Evolutionary conservation across 2,113 vertebrate species (phyloP).

Genomic region (Coreoperca whiteheadi): DNA sequence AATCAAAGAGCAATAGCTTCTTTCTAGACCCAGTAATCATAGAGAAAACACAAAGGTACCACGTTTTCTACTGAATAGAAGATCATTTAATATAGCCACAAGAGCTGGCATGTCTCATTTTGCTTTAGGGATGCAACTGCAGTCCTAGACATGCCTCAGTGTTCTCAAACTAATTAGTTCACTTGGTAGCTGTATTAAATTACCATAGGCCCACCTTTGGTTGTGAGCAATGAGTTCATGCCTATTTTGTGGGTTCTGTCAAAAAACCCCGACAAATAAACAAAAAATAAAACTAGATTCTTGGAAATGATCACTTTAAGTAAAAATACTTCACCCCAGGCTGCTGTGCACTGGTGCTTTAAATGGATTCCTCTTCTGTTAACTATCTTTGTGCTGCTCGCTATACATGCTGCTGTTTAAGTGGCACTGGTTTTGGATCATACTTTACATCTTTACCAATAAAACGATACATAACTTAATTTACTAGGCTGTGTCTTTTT

Average conservation of each 20-base stretch:
- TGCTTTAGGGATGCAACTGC: neutral
- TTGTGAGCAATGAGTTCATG: neutral
- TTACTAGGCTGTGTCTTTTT: neutral
- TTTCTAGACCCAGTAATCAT: neutral
- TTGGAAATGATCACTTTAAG: neutral
- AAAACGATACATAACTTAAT: slow-evolving; percentile 1
- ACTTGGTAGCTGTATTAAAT: slow-evolving; percentile 4
- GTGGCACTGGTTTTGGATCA: slow-evolving; percentile 3
- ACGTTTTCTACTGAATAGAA: neutral
- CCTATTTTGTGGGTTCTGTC: slow-evolving; percentile 21
- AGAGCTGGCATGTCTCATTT: neutral
- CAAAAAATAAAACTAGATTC: neutral
- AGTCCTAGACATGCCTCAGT: neutral
- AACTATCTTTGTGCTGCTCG: neutral
- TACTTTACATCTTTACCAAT: neutral
- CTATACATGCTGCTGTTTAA: neutral
- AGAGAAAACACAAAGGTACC: neutral
- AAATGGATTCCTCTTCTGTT: neutral
- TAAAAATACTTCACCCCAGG: neutral
- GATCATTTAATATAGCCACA: neutral
- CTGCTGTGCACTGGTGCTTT: slow-evolving; percentile 9
- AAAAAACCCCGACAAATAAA: slow-evolving; percentile 2
- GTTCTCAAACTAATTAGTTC: slow-evolving; percentile 1
- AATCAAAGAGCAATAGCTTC: neutral
- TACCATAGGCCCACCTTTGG: neutral